Evolutionary conservation across 2,113 vertebrate species (phyloP), one percentile per base, ranked within the genome.

Genomic region (Paradisaea rubra): DNA sequence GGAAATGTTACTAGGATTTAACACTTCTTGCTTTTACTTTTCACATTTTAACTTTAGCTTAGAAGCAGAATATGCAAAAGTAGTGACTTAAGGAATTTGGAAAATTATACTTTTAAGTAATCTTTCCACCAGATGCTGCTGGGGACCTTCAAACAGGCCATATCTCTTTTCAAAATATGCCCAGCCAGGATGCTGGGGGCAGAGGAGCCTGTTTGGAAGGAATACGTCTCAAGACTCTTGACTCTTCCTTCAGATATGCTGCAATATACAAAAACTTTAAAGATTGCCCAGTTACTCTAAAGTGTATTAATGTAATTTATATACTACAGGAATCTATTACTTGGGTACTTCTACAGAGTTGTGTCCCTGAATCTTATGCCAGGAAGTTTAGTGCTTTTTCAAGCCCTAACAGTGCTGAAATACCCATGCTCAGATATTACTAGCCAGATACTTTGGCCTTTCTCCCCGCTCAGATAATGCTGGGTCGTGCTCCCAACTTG

Each of bases 361-460:
- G 8, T 35, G 35, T 53, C 19, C 18, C 24, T 81, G 35, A 11
- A 4, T 77, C 8, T 71, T 35, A n/a, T 0, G 1, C 24, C n/a
- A 35, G 25, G 10, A 59, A 30, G n/a, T 33, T n/a, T 1, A 10
- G 49, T 49, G 71, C 28, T 69, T 90, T 93, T 52, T 41, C 30
- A 49, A 71, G 57, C 33, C 41, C 52, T 59, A 6, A 8, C 6
- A 10, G 0, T 11, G 27, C 52, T 3, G 8, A 47, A 59, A 35
- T 14, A 54, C 13, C 70, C 0, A 0, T 11, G 41, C 41, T 69
- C 18, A 57, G 87, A 0, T 42, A 1, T 2, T 22, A 19, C 3
- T 10, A 44, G 50, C 45, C 73, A 45, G 47, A 21, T 53, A 13
- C 15, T 49, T 11, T 21, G 69, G 50, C 39, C 45, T 50, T 63